Base-by-base conservation (phyloP, 2,888 invertebrate genomes). In the Prosapia bicincta region DNA sequence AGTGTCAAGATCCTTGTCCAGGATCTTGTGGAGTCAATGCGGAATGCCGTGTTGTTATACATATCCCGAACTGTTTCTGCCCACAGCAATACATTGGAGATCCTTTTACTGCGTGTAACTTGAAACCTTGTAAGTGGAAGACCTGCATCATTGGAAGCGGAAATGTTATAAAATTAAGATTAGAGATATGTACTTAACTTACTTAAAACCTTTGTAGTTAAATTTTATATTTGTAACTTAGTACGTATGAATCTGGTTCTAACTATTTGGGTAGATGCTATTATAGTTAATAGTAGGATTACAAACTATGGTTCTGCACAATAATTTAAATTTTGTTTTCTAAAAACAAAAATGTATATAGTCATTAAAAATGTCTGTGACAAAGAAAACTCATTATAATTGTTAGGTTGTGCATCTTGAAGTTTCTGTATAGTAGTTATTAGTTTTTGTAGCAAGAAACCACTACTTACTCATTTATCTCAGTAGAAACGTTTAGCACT, bases 51-150 rank as follows among this genome's bases (percentile, higher is more conserved):
- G 88, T 88, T 7, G 85, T 87, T 32, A 88, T 87, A 76, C 89
- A 90, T 79, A 88, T 87, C 74, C 88, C 89, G 1, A 86, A 88
- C 80, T 90, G 91, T 79, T 84, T 87, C 9, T 91, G 91, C 81
- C 83, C 86, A 13, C 81, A 83, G 24, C 88, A 88, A 69, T 89
- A 87, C 80, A 87, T 88, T 72, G 91, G 91, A 66, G 89, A 90
- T 84, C 89, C 90, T 13, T 90, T 90, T 79, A 74, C 74, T 25
- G 43, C 67, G 66, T 78, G 78, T 71, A 76, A 71, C 65, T 67
- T 70, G 3, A 54, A 25, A 32, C 78, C 75, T 76, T 69, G 78
- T 78, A 78, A 76, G 76, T n/a, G n/a, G n/a, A n/a, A n/a, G n/a
- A n/a, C n/a, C n/a, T n/a, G n/a, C 76, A 66, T 13, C 69, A 13